phyloP scores from a whole-genome alignment of 2,113 vertebrate genomes.

The Antechinus stuartii region DNA sequence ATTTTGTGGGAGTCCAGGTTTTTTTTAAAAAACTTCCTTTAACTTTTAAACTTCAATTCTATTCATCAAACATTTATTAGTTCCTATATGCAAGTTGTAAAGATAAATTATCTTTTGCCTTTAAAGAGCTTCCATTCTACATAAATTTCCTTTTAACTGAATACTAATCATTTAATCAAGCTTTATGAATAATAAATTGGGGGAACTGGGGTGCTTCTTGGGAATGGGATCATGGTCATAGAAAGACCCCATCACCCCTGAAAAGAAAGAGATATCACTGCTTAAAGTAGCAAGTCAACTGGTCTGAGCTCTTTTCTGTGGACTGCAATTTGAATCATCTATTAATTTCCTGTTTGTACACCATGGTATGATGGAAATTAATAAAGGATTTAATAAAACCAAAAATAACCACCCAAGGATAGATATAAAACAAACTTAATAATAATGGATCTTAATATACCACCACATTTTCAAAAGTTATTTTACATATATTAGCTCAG shows the following conservation, averaged over 20 bases:
- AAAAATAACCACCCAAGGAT: background rate
- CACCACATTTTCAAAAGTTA: background rate
- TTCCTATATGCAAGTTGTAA: background rate
- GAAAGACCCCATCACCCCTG: background rate
- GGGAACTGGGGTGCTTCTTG: background rate
- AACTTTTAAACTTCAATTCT: background rate
- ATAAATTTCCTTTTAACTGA: background rate
- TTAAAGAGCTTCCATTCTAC: background rate
- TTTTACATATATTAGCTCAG: background rate
- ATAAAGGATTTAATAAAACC: background rate
- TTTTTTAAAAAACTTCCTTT: background rate
- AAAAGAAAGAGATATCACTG: background rate
- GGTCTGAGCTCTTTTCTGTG: background rate
- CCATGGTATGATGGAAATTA: background rate
- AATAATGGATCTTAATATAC: background rate
- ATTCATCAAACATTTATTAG: background rate
- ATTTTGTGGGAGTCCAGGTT: background rate
- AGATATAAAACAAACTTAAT: background rate
- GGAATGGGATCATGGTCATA: background rate
- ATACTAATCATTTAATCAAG: background rate
- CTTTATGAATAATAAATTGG: background rate
- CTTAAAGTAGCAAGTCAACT: background rate
- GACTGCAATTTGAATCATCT: background rate
- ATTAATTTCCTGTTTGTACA: background rate
- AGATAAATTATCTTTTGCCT: background rate